Base-by-base conservation (phyloP, 1,140 invertebrate species). In the Melitaea cinxia region DNA sequence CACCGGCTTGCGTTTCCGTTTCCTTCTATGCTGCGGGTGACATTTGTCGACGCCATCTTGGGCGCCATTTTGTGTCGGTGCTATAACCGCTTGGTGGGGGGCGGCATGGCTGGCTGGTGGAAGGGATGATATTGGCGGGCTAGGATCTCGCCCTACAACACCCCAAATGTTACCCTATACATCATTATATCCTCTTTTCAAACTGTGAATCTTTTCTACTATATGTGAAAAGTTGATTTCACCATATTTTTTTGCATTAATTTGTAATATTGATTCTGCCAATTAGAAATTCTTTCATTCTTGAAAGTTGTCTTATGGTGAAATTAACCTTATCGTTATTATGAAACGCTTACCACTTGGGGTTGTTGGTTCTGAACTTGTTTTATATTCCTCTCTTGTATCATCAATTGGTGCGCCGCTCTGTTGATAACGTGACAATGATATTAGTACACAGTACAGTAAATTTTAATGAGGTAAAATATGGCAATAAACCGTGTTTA, bases 381-480 rank as follows among this genome's bases (percentile, higher is more conserved):
- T 71, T 92, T 92, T 30, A 90, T 68, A 68, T 88, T 89, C 62
- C 77, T 88, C 65, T 92, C 91, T 60, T 91, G 85, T 56, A 91
- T 71, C 85, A 92, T 84, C 21, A 92, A 70, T 60, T 90, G 87
- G 71, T 92, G 91, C n/a, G 91, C 91, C 55, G 91, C 91, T 77
- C 91, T 92, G 78, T 42, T 42, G 15, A 78, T 33, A 33, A 33
- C 14, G 7, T 30, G 1, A 42, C n/a, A 3, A 4, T 9, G 21
- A 49, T 49, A 6, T 55, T 55, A 14, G 33, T 47, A 30, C 24
- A 26, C 28, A n/a, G 9, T 28, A 21, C 9, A 10, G 10, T 50
- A 14, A 0, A 33, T 33, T 45, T 12, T 6, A 17, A 2, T 17
- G 14, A 15, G 1, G 5, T 15, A 1, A 9, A 42, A 42, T 42